phyloP scores from a whole-genome alignment of 2,113 vertebrate genomes.

The Meriones unguiculatus region DNA sequence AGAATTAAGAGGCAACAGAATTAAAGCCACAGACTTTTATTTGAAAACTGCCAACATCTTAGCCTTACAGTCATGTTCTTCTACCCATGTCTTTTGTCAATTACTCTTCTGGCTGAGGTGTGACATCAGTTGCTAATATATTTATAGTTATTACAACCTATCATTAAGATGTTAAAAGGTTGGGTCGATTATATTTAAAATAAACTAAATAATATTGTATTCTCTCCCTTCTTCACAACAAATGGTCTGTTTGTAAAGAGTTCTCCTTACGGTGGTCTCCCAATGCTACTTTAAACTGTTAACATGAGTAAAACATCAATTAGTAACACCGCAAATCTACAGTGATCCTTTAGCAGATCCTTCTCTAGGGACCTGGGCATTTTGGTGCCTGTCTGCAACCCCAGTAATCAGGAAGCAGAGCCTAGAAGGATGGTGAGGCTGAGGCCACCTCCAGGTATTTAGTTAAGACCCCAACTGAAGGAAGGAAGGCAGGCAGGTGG shows the following conservation, averaged over 20 bases:
- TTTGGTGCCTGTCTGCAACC: neutral
- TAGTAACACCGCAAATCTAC: neutral
- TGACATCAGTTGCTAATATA: neutral
- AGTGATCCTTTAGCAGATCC: neutral
- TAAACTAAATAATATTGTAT: neutral
- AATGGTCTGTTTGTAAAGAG: neutral
- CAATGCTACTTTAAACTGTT: slow-evolving; percentile 13
- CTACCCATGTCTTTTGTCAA: neutral
- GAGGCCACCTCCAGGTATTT: neutral
- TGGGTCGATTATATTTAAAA: neutral
- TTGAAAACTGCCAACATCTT: neutral
- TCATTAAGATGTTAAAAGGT: slow-evolving; percentile 13
- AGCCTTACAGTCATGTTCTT: neutral
- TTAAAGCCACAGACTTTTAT: neutral
- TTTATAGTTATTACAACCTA: neutral
- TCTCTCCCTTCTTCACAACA: neutral
- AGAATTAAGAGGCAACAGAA: neutral
- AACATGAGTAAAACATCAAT: slow-evolving; percentile 28
- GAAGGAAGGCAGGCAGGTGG: too few relatives aligned
- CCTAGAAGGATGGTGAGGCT: neutral
- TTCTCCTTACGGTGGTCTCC: neutral
- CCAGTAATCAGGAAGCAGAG: neutral
- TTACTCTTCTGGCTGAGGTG: neutral
- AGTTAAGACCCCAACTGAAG: neutral
- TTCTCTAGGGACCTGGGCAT: neutral